Evolutionary conservation across 2,888 invertebrate species (phyloP), one percentile per base, ranked within the genome.

Genomic region (Volucella zonaria): DNA sequence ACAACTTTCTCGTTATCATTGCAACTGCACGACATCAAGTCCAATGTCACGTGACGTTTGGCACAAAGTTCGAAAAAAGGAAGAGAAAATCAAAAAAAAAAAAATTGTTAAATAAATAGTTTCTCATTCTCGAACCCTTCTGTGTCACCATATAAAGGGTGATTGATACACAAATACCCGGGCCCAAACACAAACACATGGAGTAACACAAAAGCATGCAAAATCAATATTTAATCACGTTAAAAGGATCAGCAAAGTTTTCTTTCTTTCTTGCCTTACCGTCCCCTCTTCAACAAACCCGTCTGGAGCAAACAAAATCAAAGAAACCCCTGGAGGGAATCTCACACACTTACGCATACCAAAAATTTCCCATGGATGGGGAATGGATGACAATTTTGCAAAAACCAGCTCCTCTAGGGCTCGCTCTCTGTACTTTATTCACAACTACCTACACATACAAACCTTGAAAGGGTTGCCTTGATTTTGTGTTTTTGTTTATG

Each of bases 1-100:
- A 88, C 87, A 87, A 89, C 90, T 87, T 91, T 91, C 76, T 89
- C 90, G 87, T 91, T 91, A 87, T 91, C 92, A 90, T 91, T 91
- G 89, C 90, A 91, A 87, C 91, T 92, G 76, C 45, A 68, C 42
- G 23, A 43, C 40, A 38, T 12, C 8, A 45, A 47, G 18, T 61
- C 47, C 49, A 71, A 67, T 52, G 52, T 23, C 14, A 59, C 49
- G 43, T 67, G 61, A 59, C 51, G 59, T 54, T 49, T 51, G 18
- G 11, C 31, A 15, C 1, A 51, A 40, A 42, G n/a, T 38, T 54
- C 15, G 31, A n/a, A 56, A 71, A 49, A 71, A 67, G 42, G 78
- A 73, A 59, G 14, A 71, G 45, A 64, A 71, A 71, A 73, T 9
- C 61, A 40, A 74, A 51, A 66, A 45, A 58, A 51, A 71, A 40